Conservation (phyloP, 2,888 invertebrate species). For the Caenorhabditis japonica region DNA sequence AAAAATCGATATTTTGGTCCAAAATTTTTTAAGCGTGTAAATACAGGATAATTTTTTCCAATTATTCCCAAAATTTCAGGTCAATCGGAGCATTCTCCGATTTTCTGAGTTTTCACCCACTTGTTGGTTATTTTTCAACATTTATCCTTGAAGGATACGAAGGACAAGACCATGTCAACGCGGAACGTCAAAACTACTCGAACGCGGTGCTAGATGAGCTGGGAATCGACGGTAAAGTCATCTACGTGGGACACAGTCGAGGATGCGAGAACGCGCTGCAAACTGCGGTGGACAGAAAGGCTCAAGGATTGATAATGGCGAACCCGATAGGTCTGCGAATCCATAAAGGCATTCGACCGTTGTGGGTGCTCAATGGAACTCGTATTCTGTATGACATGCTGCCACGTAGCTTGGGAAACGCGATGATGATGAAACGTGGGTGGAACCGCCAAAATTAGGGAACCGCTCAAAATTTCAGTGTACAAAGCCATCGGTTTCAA, state of each 20-base stretch:
- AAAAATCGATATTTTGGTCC: too few species aligned
- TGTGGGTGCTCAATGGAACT: background rate
- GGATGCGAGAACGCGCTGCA: conserved; percentile 64
- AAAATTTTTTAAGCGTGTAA: too few species aligned
- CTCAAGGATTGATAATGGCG: conserved; percentile 55
- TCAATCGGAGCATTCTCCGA: too few species aligned
- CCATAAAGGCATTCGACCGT: conserved; percentile 59
- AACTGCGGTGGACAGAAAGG: conserved; percentile 39
- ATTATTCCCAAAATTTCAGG: too few species aligned
- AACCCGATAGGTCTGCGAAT: conserved; percentile 60
- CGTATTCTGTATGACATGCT: background rate
- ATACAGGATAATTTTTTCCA: too few species aligned
- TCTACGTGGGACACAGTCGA: conserved; percentile 59
- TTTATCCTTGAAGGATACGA: conserved; percentile 19
- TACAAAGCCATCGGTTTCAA: conserved; percentile 49
- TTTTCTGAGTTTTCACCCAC: too few species aligned
- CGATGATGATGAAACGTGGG: conserved; percentile 46
- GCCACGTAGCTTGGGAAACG: conserved; percentile 21
- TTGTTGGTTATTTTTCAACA: too few species aligned
- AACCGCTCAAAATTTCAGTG: conserved; percentile 26
- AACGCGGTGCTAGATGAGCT: conserved; percentile 53
- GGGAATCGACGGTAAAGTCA: conserved; percentile 40
- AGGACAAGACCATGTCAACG: conserved; percentile 43
- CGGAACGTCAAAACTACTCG: conserved; percentile 55
- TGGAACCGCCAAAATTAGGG: background rate